Base-by-base conservation (phyloP, 2,113 vertebrate genomes). In the Zootoca vivipara region DNA sequence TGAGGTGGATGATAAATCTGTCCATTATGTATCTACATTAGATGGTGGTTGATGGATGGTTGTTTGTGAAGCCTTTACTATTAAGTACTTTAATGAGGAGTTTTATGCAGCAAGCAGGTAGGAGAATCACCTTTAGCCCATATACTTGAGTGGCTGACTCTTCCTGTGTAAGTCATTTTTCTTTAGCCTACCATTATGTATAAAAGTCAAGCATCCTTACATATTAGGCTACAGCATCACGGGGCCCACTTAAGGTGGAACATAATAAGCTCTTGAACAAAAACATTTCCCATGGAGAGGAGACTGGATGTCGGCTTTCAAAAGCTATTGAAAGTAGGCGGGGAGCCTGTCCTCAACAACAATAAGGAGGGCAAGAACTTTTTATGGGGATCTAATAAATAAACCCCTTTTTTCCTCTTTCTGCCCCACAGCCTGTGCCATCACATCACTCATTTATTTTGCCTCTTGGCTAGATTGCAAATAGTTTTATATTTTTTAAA, bases 1-100 rank as follows among this genome's bases (percentile, higher is more conserved):
- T 15, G 30, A 56, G 38, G 28, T 52, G 52, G 40, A 85, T 13
- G 0, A 70, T 56, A 40, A 56, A 22, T 72, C 89, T 87, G 65
- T 89, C 35, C 52, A 72, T 75, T 30, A 72, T 42, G 65, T 89
- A 90, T 91, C 82, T 78, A n/a, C n/a, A n/a, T n/a, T n/a, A 70
- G 78, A 2, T 65, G 75, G 8, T 6, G 80, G 4, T 75, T 62
- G 10, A 62, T 78, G 12, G 65, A 12, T 15, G 46, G 4, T 85
- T 85, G 24, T 82, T 85, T 92, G 15, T 90, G n/a, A 70, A 78
- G 24, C 67, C 28, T 35, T 85, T 73, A 42, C 30, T n/a, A 62
- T 70, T 69, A 79, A 46, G 28, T 33, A 15, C 15, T 80, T 80
- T 84, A 93, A 64, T 42, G 24, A 26, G 64, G 58, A 38, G 26